Conservation (phyloP, 1,140 invertebrate species). For the Ruditapes philippinarum region DNA sequence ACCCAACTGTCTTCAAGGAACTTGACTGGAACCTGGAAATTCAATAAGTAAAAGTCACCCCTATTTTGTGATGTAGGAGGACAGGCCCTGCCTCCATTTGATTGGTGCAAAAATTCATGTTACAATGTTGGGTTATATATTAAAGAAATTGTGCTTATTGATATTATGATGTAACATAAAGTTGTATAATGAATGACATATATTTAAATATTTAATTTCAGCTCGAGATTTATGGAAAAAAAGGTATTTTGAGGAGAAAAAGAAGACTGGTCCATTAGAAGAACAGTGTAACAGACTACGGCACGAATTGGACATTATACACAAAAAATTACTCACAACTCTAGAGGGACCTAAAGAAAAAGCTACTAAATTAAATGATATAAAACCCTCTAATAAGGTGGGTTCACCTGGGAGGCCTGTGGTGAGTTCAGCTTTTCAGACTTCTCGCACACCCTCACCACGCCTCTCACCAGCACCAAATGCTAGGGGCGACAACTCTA, state of each 20-base stretch:
- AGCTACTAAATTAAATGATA: conserved; percentile 73
- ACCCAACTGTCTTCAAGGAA: too few relatives aligned
- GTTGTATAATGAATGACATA: too few relatives aligned
- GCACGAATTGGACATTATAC: conserved; percentile 85
- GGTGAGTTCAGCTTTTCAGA: conserved; percentile 58
- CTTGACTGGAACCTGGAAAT: too few relatives aligned
- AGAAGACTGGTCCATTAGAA: conserved; percentile 86
- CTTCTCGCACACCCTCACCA: conserved; percentile 21
- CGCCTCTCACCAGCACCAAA: neutral
- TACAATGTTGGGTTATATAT: too few relatives aligned
- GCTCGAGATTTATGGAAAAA: conserved; percentile 87
- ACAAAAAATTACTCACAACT: conserved; percentile 84
- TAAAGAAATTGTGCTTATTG: too few relatives aligned
- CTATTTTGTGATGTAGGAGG: too few relatives aligned
- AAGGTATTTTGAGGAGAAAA: conserved; percentile 87
- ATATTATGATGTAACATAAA: too few relatives aligned
- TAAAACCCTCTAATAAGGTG: conserved; percentile 80
- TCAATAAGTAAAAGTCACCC: too few relatives aligned
- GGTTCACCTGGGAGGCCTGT: conserved; percentile 59
- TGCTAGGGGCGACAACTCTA: conserved; percentile 34
- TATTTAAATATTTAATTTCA: too few relatives aligned
- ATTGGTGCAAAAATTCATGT: too few relatives aligned
- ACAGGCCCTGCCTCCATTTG: too few relatives aligned
- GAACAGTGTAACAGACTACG: conserved; percentile 85
- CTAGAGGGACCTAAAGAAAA: conserved; percentile 83